A percentile compares a stretch with the other conserved stretches of the same genome.
phyloP scores from a whole-genome alignment of 2,797 vertebrate genomes.

The Tapirus indicus region DNA sequence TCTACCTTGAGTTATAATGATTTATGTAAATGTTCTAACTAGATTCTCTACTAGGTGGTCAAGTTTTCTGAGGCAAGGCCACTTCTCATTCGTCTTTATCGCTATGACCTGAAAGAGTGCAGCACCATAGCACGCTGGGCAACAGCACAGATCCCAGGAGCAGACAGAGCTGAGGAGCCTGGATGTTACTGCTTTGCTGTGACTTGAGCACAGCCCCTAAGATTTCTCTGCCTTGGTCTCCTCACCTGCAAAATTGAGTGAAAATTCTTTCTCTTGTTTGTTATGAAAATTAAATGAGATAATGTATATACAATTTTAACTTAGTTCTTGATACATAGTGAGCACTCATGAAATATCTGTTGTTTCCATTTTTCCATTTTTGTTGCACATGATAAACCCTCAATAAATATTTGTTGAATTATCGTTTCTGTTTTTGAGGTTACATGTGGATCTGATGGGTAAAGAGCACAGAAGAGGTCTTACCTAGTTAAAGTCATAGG shows the following conservation, averaged over 20 bases:
- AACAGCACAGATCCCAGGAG: not conserved
- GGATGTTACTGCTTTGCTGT: not conserved
- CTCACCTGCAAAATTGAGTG: not conserved
- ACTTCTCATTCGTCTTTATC: not conserved
- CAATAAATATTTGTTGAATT: not conserved
- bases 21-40: not conserved
- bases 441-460: not conserved
- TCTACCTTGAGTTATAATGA: not conserved
- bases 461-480: not conserved
- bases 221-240: not conserved
- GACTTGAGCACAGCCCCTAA: not conserved
- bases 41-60: not conserved
- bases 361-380: conserved; percentile 19
- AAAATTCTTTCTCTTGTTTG: not conserved
- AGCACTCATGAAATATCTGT: not conserved
- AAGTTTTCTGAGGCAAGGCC: not conserved
- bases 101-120: not conserved
- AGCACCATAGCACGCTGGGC: not conserved
- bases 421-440: conserved; percentile 15
- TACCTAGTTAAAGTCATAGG: not conserved
- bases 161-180: not conserved
- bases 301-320: not conserved
- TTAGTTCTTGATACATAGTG: not conserved
- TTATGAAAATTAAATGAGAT: not conserved
- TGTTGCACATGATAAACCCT: not conserved